phyloP scores from a whole-genome alignment of 2,113 vertebrate genomes.

The Chitala chitala region DNA sequence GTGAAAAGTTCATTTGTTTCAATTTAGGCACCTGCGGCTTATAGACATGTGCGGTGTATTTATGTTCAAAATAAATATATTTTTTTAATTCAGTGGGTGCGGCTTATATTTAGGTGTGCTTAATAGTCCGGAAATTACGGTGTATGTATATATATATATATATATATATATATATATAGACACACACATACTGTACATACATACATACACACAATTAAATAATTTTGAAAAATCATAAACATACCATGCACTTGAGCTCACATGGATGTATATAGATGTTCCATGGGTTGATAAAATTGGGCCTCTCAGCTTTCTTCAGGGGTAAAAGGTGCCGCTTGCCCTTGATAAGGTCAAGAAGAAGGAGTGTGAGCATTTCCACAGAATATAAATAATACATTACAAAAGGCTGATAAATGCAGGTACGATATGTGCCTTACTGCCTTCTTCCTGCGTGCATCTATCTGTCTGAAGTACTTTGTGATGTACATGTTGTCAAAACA shows the following conservation, averaged over 20 bases:
- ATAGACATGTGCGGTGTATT: too few relatives aligned
- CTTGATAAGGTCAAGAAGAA: constrained; percentile 34
- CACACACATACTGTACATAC: too few relatives aligned
- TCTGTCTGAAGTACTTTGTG: constrained; percentile 74
- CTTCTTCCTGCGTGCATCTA: constrained; percentile 62
- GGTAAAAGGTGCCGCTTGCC: constrained; percentile 61
- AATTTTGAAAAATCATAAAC: constrained; percentile 18
- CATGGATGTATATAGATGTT: constrained; percentile 43
- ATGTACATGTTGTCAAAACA: constrained; percentile 75
- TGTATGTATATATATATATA: too few relatives aligned
- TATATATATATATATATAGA: too few relatives aligned
- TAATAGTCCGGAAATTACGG: too few relatives aligned
- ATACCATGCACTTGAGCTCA: constrained; percentile 58
- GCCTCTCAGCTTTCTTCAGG: constrained; percentile 52
- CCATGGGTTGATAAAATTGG: constrained; percentile 53
- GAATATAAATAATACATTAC: background rate
- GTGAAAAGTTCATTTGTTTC: too few relatives aligned
- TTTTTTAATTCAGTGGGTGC: too few relatives aligned
- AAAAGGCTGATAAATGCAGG: background rate
- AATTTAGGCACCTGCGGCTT: too few relatives aligned
- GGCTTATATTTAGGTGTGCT: too few relatives aligned
- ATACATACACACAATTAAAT: too few relatives aligned
- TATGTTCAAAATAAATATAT: too few relatives aligned
- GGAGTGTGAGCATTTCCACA: background rate
- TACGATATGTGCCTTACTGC: constrained; percentile 46